These are phyloP conservation scores for Grus americana DNA, from an alignment of 2,113 vertebrate genomes.

Conservation along the genomic window DNA sequence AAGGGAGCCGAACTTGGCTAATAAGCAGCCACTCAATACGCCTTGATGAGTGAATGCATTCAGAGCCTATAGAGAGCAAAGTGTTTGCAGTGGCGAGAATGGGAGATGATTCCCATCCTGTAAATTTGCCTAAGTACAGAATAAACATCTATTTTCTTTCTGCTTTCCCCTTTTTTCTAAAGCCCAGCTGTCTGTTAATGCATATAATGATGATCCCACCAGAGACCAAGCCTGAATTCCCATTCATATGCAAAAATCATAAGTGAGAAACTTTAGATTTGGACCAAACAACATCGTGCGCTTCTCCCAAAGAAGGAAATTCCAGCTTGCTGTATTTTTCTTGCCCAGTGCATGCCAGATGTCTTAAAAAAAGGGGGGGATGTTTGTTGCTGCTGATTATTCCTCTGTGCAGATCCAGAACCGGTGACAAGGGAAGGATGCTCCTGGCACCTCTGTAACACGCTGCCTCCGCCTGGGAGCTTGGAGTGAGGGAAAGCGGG, in stretches of 20 bases:
- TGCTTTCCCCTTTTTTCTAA: constrained; percentile 70
- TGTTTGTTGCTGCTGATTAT: background rate
- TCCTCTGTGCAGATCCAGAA: background rate
- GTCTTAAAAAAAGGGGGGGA: background rate
- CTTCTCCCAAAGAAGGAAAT: constrained; percentile 18
- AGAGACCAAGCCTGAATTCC: constrained; percentile 63
- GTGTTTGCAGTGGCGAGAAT: constrained; percentile 51
- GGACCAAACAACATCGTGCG: constrained; percentile 38
- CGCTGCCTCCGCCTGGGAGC: fast-evolving
- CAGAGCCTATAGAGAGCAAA: constrained; percentile 62
- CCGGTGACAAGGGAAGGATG: background rate
- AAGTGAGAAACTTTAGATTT: constrained; percentile 50
- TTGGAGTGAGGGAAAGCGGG: background rate
- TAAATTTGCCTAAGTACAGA: constrained; percentile 73
- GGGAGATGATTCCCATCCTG: constrained; percentile 62
- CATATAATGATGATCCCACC: constrained; percentile 68
- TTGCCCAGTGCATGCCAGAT: background rate
- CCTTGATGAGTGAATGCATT: constrained; percentile 67
- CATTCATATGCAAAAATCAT: constrained; percentile 68
- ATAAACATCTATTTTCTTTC: constrained; percentile 70
- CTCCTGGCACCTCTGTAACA: fast-evolving
- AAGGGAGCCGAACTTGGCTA: constrained; percentile 53
- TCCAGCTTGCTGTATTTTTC: constrained; percentile 27
- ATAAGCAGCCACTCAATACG: constrained; percentile 62
- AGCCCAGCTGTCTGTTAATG: constrained; percentile 78